Conservation (phyloP, 2,113 vertebrate genomes). For the Hylia prasina region DNA sequence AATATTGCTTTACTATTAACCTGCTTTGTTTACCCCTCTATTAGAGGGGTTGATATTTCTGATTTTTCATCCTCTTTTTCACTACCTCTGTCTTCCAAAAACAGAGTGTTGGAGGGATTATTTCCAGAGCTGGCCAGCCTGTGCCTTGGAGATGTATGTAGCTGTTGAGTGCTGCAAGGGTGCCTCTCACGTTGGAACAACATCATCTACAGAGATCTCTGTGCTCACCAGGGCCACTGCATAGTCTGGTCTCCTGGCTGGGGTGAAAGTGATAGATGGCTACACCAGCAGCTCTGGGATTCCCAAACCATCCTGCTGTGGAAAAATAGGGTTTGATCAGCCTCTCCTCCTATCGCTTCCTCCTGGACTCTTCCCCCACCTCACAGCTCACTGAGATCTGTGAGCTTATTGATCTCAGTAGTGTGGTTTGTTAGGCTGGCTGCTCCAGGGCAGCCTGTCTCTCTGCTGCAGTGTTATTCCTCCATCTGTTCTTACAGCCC, state of each 20-base stretch:
- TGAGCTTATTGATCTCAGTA: background rate
- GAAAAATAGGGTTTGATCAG: background rate
- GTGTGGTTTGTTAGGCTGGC: background rate
- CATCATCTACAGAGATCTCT: background rate
- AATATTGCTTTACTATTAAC: background rate
- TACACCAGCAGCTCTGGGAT: background rate
- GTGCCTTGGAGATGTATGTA: background rate
- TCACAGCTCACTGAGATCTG: background rate
- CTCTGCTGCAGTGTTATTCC: background rate
- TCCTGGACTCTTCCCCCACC: background rate
- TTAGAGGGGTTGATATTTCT: background rate
- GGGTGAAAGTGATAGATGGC: background rate
- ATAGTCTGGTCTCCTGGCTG: background rate
- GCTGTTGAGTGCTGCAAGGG: background rate
- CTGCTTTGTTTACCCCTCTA: background rate
- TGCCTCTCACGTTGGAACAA: background rate
- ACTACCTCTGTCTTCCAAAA: background rate
- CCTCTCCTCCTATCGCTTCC: background rate
- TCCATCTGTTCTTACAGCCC: background rate
- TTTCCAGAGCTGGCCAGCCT: background rate
- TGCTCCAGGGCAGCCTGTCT: background rate
- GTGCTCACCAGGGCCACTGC: background rate
- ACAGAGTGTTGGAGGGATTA: background rate
- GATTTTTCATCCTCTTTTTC: background rate
- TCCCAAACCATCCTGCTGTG: background rate